Percentiles rank a stretch among this genome's conserved stretches.
Conservation (phyloP, 2,888 invertebrate genomes). For the Nineta flava region DNA sequence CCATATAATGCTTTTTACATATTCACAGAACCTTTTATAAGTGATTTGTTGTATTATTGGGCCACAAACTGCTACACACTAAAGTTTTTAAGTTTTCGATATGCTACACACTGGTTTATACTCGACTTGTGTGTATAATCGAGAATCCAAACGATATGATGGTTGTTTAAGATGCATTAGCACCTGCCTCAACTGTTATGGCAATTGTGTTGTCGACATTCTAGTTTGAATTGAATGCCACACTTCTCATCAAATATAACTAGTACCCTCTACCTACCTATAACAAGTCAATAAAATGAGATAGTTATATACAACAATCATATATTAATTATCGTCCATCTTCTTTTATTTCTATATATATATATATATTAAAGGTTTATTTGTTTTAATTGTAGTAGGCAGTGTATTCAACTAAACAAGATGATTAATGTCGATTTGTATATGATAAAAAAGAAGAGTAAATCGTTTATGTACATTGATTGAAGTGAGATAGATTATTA, state of each 20-base stretch:
- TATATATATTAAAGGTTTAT: not conserved
- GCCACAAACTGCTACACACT: too few relatives aligned
- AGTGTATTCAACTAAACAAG: conserved; percentile 1
- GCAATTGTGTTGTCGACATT: conserved; percentile 8
- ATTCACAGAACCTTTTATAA: too few relatives aligned
- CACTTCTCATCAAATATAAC: not conserved
- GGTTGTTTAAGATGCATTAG: conserved; percentile 8
- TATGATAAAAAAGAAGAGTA: not conserved
- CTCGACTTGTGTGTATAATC: too few relatives aligned
- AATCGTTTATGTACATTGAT: not conserved
- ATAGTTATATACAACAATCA: too few relatives aligned
- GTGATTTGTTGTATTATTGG: too few relatives aligned
- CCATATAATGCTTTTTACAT: too few relatives aligned
- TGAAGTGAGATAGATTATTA: not conserved
- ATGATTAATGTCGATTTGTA: conserved; percentile 4
- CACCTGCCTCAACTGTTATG: conserved; percentile 6
- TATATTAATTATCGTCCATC: too few relatives aligned
- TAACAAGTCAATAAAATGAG: not conserved
- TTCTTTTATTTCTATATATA: too few relatives aligned
- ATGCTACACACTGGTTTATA: too few relatives aligned
- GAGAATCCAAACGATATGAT: not conserved
- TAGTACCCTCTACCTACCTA: not conserved
- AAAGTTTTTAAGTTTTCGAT: too few relatives aligned
- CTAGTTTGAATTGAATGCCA: conserved; percentile 5
- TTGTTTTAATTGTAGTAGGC: conserved; percentile 3